phyloP scores from a whole-genome alignment of 2,113 vertebrate species.

The Elephantulus edwardii region DNA sequence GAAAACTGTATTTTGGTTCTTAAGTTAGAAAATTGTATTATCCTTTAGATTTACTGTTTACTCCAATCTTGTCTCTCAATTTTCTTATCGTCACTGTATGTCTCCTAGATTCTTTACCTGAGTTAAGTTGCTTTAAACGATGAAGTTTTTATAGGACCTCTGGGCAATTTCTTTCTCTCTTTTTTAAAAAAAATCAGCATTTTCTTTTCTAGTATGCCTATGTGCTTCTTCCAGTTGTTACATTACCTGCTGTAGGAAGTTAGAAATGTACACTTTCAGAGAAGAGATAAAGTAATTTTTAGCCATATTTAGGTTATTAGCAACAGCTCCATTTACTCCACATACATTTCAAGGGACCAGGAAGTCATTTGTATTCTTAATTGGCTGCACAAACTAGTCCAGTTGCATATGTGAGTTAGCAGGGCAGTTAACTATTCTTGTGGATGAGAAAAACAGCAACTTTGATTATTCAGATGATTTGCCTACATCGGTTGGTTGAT shows the following conservation, averaged over 20 bases:
- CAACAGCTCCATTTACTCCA: conserved; percentile 26
- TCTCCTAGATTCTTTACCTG: not conserved
- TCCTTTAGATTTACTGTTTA: not conserved
- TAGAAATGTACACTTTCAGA: conserved; percentile 26
- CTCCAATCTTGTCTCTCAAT: not conserved
- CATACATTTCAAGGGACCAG: not conserved
- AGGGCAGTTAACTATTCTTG: not conserved
- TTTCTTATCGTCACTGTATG: not conserved
- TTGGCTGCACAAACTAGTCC: not conserved
- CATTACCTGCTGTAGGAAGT: conserved; percentile 6
- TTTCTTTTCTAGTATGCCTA: not conserved
- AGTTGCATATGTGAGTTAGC: not conserved
- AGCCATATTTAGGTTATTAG: not conserved
- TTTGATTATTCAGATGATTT: not conserved
- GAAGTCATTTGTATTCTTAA: conserved; percentile 10
- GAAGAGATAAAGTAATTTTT: not conserved
- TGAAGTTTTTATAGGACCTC: not conserved
- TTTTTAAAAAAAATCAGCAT: not conserved
- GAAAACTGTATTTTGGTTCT: not conserved
- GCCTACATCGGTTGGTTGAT: not conserved
- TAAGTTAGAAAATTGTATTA: not conserved
- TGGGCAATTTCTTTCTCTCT: not conserved
- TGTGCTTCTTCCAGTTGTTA: not conserved
- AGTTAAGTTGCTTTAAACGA: conserved; percentile 6
- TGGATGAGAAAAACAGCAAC: conserved; percentile 14